Evolutionary conservation across 2,113 vertebrate species (phyloP).

Genomic region (Chascanopsetta lugubris): DNA sequence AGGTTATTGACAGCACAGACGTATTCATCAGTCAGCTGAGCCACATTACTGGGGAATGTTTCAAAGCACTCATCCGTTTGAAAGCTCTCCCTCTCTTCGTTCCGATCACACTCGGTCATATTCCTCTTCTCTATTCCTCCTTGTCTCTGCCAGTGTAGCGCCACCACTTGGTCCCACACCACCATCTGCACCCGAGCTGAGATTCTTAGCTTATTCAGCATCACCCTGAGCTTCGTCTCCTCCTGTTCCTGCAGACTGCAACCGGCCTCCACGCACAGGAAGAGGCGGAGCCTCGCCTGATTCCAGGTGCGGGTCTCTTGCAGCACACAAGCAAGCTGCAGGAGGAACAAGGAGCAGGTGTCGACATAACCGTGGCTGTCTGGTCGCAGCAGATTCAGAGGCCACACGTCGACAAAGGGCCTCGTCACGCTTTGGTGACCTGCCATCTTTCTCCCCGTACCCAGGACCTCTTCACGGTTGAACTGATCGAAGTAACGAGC

Average conservation of each 20-base stretch:
- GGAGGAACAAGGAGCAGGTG: constrained; percentile 87
- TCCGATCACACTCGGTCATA: constrained; percentile 18
- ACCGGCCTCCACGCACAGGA: constrained; percentile 86
- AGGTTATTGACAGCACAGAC: constrained; percentile 69
- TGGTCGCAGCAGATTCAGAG: constrained; percentile 85
- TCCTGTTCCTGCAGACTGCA: constrained; percentile 80
- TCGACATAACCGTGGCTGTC: constrained; percentile 85
- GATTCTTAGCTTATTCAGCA: constrained; percentile 86
- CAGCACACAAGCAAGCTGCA: constrained; percentile 89
- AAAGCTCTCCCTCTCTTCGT: constrained; percentile 25
- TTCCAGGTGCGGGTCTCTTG: constrained; percentile 86
- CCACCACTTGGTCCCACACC: constrained; percentile 84
- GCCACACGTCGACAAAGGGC: constrained; percentile 87
- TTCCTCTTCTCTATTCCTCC: background rate
- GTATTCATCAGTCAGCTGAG: constrained; percentile 80
- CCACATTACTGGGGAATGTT: constrained; percentile 59
- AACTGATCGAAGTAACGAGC: constrained; percentile 80
- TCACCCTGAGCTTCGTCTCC: constrained; percentile 83
- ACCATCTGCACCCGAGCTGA: constrained; percentile 84
- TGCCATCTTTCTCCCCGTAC: constrained; percentile 29
- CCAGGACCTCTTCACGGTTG: constrained; percentile 60
- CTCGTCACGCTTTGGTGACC: constrained; percentile 33
- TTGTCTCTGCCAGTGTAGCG: constrained; percentile 85
- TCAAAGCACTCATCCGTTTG: constrained; percentile 25
- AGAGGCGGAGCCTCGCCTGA: constrained; percentile 83